Percentiles rank a stretch among this genome's conserved stretches.
These are phyloP conservation scores for Cephalopachus bancanus DNA, from an alignment of 2,797 vertebrate species.

Conservation along the genomic window DNA sequence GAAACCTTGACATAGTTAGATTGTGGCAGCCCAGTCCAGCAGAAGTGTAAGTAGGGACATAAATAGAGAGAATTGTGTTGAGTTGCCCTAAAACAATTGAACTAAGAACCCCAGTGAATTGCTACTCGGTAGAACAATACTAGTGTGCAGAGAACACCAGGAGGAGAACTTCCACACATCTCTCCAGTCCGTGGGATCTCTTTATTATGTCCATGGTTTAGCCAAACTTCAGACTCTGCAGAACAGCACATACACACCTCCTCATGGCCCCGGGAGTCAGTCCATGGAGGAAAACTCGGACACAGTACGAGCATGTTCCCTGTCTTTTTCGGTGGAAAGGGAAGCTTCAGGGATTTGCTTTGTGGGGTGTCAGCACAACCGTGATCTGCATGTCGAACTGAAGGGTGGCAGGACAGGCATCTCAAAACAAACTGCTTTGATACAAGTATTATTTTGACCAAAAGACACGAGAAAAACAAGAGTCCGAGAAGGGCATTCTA, in stretches of 20 bases:
- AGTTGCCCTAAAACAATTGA: background rate
- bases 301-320: background rate
- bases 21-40: background rate
- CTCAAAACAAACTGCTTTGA: background rate
- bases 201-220: background rate
- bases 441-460: background rate
- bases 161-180: background rate
- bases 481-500: background rate
- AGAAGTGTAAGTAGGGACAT: background rate
- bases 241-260: background rate
- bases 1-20: background rate
- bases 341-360: background rate
- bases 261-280: background rate
- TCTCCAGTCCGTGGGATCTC: background rate
- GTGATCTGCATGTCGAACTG: background rate
- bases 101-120: background rate
- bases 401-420: background rate
- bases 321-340: background rate
- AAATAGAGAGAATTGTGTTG: background rate
- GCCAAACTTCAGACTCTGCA: background rate
- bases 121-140: background rate
- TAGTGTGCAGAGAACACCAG: background rate
- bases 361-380: background rate
- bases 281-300: background rate
- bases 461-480: background rate